These are phyloP conservation scores for Prionchulus punctatus DNA, from an alignment of 2,888 invertebrate genomes.

Conservation along the genomic window DNA sequence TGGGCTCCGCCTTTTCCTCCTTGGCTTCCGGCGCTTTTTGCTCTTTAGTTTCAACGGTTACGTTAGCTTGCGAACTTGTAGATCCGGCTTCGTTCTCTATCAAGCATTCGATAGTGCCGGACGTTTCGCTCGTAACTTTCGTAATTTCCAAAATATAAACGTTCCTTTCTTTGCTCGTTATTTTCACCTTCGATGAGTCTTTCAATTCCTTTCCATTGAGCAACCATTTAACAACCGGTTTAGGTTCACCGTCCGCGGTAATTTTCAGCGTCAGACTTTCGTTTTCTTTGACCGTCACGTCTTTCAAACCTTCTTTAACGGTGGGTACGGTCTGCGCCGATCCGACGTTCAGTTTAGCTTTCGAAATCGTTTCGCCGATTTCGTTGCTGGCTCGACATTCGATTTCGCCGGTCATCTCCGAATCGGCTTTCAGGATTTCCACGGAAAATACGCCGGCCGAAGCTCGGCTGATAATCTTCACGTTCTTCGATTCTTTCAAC, in stretches of 20 bases:
- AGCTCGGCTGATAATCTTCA: background rate
- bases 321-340: slow-evolving; percentile 17
- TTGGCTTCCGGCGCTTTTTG: background rate
- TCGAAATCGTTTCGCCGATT: slow-evolving; percentile 44
- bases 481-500: slow-evolving; percentile 13
- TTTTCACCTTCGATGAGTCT: background rate
- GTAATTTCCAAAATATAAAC: background rate
- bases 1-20: background rate
- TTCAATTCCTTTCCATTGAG: slow-evolving; percentile 2
- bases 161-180: background rate
- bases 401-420: slow-evolving; percentile 34
- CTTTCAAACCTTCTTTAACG: background rate
- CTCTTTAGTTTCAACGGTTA: slow-evolving; percentile 14
- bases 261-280: slow-evolving; percentile 7
- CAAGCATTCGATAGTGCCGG: slow-evolving; percentile 1
- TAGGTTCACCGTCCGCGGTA: background rate
- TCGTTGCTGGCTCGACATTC: slow-evolving; percentile 39
- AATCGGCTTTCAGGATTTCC: slow-evolving; percentile 33
- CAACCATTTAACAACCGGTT: slow-evolving; percentile 3
- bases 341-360: slow-evolving; percentile 58
- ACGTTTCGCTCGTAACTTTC: background rate
- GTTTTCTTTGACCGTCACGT: slow-evolving; percentile 19
- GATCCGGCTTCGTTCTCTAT: slow-evolving; percentile 1
- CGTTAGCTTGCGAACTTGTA: background rate
- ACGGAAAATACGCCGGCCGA: slow-evolving; percentile 10